Conservation (phyloP, 2,797 vertebrate species). For the Petrocephalus sullivani region DNA sequence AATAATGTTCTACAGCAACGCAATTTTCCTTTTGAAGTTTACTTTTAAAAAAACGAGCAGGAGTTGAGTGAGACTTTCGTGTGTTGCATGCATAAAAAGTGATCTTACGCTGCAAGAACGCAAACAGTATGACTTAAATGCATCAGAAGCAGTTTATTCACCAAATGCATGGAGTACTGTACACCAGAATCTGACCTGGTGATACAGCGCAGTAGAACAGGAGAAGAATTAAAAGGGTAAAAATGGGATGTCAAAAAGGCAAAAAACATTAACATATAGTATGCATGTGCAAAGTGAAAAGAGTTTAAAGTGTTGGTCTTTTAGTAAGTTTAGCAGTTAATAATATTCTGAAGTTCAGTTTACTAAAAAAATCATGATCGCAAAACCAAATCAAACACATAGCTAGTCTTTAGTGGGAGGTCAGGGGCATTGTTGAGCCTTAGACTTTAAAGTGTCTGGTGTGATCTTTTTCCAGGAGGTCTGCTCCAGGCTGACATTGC, state of each 20-base stretch:
- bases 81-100: not conserved
- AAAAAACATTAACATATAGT: too few relatives aligned
- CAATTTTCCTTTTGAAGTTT: not conserved
- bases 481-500: slow-evolving; percentile 20
- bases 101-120: not conserved
- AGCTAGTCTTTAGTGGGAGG: too few relatives aligned
- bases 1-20: not conserved
- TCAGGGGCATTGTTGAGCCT: not conserved
- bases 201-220: too few relatives aligned
- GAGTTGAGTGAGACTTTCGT: not conserved
- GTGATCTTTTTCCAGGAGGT: not conserved
- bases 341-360: not conserved
- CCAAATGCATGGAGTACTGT: too few relatives aligned
- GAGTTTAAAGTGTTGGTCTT: not conserved
- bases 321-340: not conserved
- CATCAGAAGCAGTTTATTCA: too few relatives aligned
- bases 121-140: not conserved
- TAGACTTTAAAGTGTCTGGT: not conserved
- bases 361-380: not conserved
- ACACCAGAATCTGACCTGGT: too few relatives aligned
- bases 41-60: not conserved
- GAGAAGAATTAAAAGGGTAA: too few relatives aligned
- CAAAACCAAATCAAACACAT: not conserved
- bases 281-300: not conserved
- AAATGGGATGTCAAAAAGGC: too few relatives aligned